Base-by-base conservation (phyloP, 2,888 invertebrate genomes). In the Sphaerophoria taeniata region DNA sequence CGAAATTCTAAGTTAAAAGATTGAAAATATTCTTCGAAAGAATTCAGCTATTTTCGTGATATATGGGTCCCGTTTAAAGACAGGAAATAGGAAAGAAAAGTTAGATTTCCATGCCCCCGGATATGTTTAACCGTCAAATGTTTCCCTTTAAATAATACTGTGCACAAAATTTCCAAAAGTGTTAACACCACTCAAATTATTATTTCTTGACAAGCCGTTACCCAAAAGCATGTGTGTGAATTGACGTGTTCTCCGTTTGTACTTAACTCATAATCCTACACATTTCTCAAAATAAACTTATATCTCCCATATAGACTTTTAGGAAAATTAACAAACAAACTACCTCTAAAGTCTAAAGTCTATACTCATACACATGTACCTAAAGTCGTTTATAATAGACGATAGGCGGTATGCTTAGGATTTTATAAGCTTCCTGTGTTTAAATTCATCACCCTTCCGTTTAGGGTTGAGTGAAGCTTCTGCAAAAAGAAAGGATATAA, bases 401-500 rank as follows among this genome's bases (percentile, higher is more conserved):
- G 49, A 49, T n/a, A 36, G 11, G 12, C 11, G 36, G 14, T 63
- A 34, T 39, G 24, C 36, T 65, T 11, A 34, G 31, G 11, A 16
- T 49, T 65, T 65, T 49, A 34, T 34, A 45, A 60, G 60, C 58
- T 71, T 58, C 49, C 58, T 56, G 71, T 43, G 33, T 51, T 63
- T 53, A 53, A 61, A 63, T 34, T 73, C 43, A 61, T 61, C 43
- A 53, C 58, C 43, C 61, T 51, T 61, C 72, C 53, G 39, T 14
- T 16, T 31, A 45, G 12, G 33, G 51, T 39, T 53, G 31, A 36
- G 34, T 56, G n/a, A 47, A 58, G 71, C 11, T 63, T 63, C 47
- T 60, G 36, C 34, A 39, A 76, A 61, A 63, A 53, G 63, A 55
- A 76, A 63, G 56, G 67, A 60, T n/a, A 75, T 45, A 53, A 51